Evolutionary conservation across 2,797 vertebrate genomes (phyloP).

Genomic region (Dicrostonyx torquatus): DNA sequence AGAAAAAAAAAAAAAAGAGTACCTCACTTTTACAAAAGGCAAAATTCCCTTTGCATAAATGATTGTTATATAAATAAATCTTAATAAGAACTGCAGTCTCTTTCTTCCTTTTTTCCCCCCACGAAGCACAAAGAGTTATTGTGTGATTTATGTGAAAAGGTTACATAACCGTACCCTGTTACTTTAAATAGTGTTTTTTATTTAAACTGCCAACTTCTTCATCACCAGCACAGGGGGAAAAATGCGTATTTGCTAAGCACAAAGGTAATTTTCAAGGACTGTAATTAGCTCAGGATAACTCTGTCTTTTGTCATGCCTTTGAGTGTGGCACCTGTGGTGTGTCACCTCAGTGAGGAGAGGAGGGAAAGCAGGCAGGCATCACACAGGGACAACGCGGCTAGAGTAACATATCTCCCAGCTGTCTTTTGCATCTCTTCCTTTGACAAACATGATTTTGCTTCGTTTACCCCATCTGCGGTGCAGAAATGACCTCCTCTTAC

Average conservation of each 20-base stretch:
- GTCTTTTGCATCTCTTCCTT: conserved; percentile 76
- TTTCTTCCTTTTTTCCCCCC: conserved; percentile 69
- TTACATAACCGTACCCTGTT: conserved; percentile 89
- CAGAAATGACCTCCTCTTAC: conserved; percentile 65
- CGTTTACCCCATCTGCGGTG: conserved; percentile 66
- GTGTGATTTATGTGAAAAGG: conserved; percentile 87
- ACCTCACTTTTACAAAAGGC: conserved; percentile 61
- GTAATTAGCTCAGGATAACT: conserved; percentile 87
- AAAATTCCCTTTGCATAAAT: conserved; percentile 81
- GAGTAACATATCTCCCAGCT: conserved; percentile 75
- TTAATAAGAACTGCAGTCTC: conserved; percentile 75
- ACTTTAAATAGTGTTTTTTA: conserved; percentile 89
- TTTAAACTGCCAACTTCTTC: conserved; percentile 87
- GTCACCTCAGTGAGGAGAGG: conserved; percentile 70
- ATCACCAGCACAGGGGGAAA: conserved; percentile 71
- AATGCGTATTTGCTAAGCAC: conserved; percentile 84
- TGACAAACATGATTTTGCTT: conserved; percentile 19
- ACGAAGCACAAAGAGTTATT: conserved; percentile 84
- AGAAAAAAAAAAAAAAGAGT: conserved; percentile 77
- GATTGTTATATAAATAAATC: conserved; percentile 85
- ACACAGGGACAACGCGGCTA: conserved; percentile 71
- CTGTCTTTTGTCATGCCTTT: conserved; percentile 84
- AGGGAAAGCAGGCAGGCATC: conserved; percentile 71
- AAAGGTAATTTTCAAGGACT: conserved; percentile 87
- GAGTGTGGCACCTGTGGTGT: conserved; percentile 70